A percentile compares a stretch with the other conserved stretches of the same genome.
Conservation (phyloP, 2,113 vertebrate species). For the Gasterosteus aculeatus region DNA sequence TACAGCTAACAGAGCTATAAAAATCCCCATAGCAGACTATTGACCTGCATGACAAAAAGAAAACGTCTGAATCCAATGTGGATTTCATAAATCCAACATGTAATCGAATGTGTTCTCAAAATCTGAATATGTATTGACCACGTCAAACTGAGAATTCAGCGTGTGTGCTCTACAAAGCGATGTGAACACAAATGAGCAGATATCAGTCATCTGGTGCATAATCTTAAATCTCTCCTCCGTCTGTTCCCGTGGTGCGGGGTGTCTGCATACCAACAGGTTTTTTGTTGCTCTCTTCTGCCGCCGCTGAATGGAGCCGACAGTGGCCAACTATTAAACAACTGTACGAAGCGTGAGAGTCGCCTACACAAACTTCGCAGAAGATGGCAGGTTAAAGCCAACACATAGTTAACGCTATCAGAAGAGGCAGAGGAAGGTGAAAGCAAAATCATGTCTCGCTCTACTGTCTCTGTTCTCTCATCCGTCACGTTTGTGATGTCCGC, state of each 20-base stretch:
- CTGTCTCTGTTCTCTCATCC: background rate
- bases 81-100: no score
- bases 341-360: constrained; percentile 23
- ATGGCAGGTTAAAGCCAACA: constrained; percentile 7
- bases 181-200: constrained; percentile 18
- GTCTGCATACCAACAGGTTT: constrained; percentile 11
- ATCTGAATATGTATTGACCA: background rate
- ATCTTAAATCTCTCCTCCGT: constrained; percentile 39
- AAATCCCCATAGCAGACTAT: background rate
- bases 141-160: no score
- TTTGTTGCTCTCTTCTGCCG: constrained; percentile 12
- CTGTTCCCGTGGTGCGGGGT: constrained; percentile 14
- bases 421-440: constrained; percentile 14
- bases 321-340: constrained; percentile 35
- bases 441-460: constrained; percentile 17
- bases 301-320: constrained; percentile 22
- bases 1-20: background rate
- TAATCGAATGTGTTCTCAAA: no score
- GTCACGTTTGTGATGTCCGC: background rate
- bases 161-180: constrained; percentile 4
- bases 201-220: constrained; percentile 29
- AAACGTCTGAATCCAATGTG: background rate
- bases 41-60: background rate
- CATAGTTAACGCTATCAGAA: constrained; percentile 27
- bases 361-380: background rate